Conservation (phyloP, 2,888 invertebrate genomes). For the Chrysolina oricalcia region DNA sequence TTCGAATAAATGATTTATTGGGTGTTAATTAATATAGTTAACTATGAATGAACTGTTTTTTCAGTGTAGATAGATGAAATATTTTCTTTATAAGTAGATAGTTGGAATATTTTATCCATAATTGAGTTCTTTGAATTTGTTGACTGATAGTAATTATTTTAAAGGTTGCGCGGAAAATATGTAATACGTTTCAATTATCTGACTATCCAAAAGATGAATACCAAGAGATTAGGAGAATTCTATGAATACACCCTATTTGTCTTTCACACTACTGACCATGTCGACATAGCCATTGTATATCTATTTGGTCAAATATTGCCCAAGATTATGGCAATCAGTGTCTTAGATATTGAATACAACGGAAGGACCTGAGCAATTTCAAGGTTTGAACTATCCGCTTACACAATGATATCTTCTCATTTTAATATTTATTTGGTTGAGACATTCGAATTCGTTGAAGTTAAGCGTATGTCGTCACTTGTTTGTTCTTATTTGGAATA, state of each 20-base stretch:
- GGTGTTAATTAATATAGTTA: too few relatives aligned
- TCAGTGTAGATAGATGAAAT: too few relatives aligned
- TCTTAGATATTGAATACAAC: constrained; percentile 18
- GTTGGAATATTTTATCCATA: too few relatives aligned
- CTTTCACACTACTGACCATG: constrained; percentile 48
- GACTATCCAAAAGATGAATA: too few relatives aligned
- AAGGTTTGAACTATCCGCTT: background rate
- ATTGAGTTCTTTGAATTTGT: too few relatives aligned
- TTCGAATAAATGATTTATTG: too few relatives aligned
- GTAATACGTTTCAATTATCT: too few relatives aligned
- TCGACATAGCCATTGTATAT: constrained; percentile 38
- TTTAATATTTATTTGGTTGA: constrained; percentile 5
- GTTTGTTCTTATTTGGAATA: background rate
- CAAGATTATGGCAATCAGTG: constrained; percentile 32
- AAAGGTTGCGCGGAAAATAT: too few relatives aligned
- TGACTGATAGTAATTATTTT: too few relatives aligned
- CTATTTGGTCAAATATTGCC: constrained; percentile 33
- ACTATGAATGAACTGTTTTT: too few relatives aligned
- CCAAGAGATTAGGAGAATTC: too few relatives aligned
- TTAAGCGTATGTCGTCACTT: background rate
- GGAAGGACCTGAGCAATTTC: constrained; percentile 27
- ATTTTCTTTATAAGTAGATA: too few relatives aligned
- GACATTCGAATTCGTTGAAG: background rate
- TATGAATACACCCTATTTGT: background rate
- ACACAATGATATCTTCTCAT: constrained; percentile 7